Evolutionary conservation across 2,888 invertebrate species (phyloP).

Genomic region (Lamproptera curius): DNA sequence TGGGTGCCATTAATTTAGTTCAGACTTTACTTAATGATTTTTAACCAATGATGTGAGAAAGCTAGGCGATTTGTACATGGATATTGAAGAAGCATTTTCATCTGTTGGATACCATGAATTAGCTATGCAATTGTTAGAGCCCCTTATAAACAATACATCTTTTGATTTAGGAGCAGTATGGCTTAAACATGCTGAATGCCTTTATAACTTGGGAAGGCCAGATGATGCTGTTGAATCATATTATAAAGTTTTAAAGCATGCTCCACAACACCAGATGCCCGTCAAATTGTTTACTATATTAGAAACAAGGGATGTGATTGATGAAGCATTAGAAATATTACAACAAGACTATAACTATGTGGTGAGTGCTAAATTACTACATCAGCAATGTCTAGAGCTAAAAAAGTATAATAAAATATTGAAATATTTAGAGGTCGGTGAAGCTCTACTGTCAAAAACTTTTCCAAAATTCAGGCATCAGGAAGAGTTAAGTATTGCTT

Average conservation of each 20-base stretch:
- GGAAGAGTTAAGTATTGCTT: conserved; percentile 60
- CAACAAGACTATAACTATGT: conserved; percentile 85
- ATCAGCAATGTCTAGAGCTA: conserved; percentile 87
- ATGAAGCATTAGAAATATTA: conserved; percentile 88
- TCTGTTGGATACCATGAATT: conserved; percentile 82
- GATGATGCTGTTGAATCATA: conserved; percentile 90
- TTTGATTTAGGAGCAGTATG: conserved; percentile 94
- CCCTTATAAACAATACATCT: conserved; percentile 84
- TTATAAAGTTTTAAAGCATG: conserved; percentile 87
- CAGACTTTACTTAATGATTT: conserved; percentile 81
- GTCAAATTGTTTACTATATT: conserved; percentile 89
- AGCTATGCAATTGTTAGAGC: conserved; percentile 85
- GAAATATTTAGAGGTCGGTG: conserved; percentile 86
- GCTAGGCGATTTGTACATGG: conserved; percentile 92
- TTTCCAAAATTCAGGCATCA: conserved; percentile 80
- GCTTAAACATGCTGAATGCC: conserved; percentile 94
- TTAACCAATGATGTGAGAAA: conserved; percentile 83
- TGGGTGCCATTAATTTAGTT: conserved; percentile 81
- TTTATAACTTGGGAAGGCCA: conserved; percentile 82
- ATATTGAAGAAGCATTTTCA: conserved; percentile 94
- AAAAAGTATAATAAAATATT: conserved; percentile 80
- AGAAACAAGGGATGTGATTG: conserved; percentile 83
- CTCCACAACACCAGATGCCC: conserved; percentile 92
- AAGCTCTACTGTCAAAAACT: conserved; percentile 86
- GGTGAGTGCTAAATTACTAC: conserved; percentile 86